These are phyloP conservation scores for Halyomorpha halys DNA, from an alignment of 1,140 invertebrate species.

Conservation along the genomic window DNA sequence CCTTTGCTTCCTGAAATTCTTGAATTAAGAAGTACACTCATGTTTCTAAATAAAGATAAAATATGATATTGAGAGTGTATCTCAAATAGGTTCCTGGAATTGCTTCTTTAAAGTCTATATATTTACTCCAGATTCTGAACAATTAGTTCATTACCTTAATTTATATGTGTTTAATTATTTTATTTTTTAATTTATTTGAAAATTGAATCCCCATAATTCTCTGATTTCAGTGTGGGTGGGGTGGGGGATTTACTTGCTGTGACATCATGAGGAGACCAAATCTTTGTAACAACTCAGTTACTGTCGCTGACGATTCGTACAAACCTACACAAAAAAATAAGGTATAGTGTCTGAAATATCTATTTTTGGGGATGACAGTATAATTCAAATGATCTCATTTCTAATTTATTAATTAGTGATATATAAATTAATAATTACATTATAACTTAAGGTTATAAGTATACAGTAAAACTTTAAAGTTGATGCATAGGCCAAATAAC, in stretches of 20 bases:
- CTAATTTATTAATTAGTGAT: too few relatives aligned
- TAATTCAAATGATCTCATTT: too few relatives aligned
- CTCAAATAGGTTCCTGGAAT: background rate
- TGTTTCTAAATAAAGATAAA: too few relatives aligned
- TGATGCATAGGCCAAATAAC: too few relatives aligned
- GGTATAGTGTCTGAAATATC: background rate
- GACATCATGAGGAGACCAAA: slow-evolving; percentile 31
- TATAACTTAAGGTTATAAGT: too few relatives aligned
- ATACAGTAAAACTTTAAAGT: too few relatives aligned
- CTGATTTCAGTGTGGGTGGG: slow-evolving; percentile 29
- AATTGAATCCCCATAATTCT: slow-evolving; percentile 2
- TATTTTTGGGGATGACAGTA: too few relatives aligned
- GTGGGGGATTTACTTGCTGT: slow-evolving; percentile 29
- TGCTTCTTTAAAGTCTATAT: background rate
- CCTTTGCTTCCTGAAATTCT: too few relatives aligned
- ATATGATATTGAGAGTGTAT: too few relatives aligned
- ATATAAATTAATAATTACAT: too few relatives aligned
- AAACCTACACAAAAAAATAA: slow-evolving; percentile 17
- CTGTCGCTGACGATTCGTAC: slow-evolving; percentile 22
- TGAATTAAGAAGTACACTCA: too few relatives aligned
- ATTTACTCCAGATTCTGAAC: background rate
- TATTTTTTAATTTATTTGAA: background rate
- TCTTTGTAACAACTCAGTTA: slow-evolving; percentile 27
- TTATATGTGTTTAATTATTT: slow-evolving; percentile 11
- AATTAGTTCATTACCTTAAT: background rate